phyloP scores from a whole-genome alignment of 2,113 vertebrate species.

The Hucho hucho region DNA sequence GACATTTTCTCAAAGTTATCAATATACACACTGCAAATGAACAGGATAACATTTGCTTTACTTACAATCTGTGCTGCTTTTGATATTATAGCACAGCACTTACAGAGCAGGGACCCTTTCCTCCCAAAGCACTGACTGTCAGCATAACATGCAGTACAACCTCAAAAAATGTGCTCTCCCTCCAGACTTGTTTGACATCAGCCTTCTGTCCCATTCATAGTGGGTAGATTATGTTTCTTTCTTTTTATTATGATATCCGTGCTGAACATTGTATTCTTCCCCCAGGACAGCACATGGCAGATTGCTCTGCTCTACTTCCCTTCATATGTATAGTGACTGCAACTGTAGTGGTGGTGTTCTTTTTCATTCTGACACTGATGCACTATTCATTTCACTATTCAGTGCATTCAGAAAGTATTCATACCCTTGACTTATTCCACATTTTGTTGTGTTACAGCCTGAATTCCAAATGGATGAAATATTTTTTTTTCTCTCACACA shows the following conservation, averaged over 20 bases:
- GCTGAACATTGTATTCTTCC: conserved; percentile 45
- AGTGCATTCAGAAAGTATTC: conserved; percentile 14
- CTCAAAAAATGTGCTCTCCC: conserved; percentile 9
- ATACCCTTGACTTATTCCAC: no score
- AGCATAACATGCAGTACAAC: not conserved
- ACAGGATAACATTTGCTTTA: not conserved
- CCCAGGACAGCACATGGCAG: conserved; percentile 40
- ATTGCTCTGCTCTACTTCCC: conserved; percentile 49
- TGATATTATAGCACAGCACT: not conserved
- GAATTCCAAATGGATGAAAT: no score
- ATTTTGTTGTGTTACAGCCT: no score
- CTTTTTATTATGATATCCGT: conserved; percentile 19
- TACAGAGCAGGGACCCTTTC: not conserved
- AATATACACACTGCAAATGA: not conserved
- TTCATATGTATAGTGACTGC: conserved; percentile 20
- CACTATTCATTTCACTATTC: conserved; percentile 9
- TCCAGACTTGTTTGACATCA: conserved; percentile 23
- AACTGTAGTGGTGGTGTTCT: conserved; percentile 4
- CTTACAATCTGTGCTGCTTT: not conserved
- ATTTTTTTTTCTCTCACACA: no score
- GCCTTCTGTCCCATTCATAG: conserved; percentile 31
- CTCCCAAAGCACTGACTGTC: not conserved
- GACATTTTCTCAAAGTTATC: no score
- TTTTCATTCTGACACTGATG: conserved; percentile 22
- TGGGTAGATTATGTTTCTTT: conserved; percentile 26